Percentiles rank a stretch among this genome's conserved stretches.
phyloP scores from a whole-genome alignment of 2,797 vertebrate species.

The Hemibagrus guttatus region DNA sequence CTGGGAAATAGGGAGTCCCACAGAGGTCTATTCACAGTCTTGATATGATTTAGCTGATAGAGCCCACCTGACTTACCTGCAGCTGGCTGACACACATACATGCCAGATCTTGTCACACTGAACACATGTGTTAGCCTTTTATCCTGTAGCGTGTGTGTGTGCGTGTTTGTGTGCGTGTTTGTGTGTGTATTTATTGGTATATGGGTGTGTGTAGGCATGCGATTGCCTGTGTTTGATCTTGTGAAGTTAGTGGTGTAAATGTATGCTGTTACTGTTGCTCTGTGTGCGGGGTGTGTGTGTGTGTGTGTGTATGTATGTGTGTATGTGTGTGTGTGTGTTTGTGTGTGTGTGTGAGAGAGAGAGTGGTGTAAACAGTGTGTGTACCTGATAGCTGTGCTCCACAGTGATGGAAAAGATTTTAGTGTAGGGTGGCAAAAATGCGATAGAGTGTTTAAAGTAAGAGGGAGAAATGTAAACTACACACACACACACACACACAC shows the following conservation, averaged over 20 bases:
- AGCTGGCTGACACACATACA: slow-evolving; percentile 36
- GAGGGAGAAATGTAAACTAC: slow-evolving; percentile 45
- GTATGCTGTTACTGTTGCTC: neutral
- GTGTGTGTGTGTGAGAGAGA: neutral
- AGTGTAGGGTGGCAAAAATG: slow-evolving; percentile 45
- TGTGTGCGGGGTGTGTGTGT: slow-evolving; percentile 10
- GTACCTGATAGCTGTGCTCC: slow-evolving; percentile 36
- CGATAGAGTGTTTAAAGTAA: slow-evolving; percentile 41
- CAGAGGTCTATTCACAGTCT: slow-evolving; percentile 45
- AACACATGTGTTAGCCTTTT: slow-evolving; percentile 36
- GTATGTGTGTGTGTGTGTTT: neutral
- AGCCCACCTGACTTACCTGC: slow-evolving; percentile 37
- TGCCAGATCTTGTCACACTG: slow-evolving; percentile 37
- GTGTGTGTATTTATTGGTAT: neutral
- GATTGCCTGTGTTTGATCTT: neutral
- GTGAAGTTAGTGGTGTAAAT: neutral
- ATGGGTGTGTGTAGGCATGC: neutral
- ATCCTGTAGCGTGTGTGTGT: slow-evolving; percentile 1
- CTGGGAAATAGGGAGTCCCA: slow-evolving; percentile 51
- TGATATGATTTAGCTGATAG: slow-evolving; percentile 48
- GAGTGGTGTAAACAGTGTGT: neutral
- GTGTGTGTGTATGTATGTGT: neutral
- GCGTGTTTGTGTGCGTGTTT: slow-evolving; percentile 24
- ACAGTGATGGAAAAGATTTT: slow-evolving; percentile 54
- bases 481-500: slow-evolving; percentile 7